Evolutionary conservation across 2,113 vertebrate genomes (phyloP).

Genomic region (Platycercus adscitus): DNA sequence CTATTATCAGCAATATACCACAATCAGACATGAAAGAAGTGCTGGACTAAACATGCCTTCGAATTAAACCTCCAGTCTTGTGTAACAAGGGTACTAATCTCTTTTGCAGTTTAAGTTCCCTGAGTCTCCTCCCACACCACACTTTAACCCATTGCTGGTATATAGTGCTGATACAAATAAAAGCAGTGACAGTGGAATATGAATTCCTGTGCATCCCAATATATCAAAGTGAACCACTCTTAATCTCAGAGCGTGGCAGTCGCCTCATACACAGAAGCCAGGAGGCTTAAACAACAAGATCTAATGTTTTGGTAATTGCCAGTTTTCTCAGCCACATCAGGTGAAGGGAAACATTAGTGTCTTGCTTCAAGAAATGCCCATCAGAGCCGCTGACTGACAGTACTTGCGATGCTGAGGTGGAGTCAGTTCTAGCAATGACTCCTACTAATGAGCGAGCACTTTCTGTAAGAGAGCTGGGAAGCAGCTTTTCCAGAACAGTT

Average conservation of each 20-base stretch:
- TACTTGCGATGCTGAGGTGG: fast-evolving
- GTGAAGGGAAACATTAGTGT: not conserved
- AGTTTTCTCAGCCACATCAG: not conserved
- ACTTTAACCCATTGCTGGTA: fast-evolving
- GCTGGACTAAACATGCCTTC: not conserved
- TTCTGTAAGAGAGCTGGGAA: not conserved
- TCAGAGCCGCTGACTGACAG: not conserved
- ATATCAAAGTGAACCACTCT: not conserved
- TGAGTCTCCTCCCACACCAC: fast-evolving
- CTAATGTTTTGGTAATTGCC: not conserved
- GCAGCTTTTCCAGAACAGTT: not conserved
- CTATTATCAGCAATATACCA: not conserved
- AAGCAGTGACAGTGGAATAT: fast-evolving
- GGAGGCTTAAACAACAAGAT: not conserved
- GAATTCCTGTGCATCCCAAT: fast-evolving
- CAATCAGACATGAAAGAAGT: not conserved
- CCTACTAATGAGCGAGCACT: not conserved
- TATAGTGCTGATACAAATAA: not conserved
- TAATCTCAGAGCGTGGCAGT: not conserved
- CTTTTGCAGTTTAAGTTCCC: not conserved
- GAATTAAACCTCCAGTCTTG: not conserved
- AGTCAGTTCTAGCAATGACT: not conserved
- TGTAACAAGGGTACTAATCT: not conserved
- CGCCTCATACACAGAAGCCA: not conserved
- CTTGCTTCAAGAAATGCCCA: not conserved